Base-by-base conservation (phyloP, 30 jellyfish, hydroid and myxozoan species). In the Pelagia noctiluca region DNA sequence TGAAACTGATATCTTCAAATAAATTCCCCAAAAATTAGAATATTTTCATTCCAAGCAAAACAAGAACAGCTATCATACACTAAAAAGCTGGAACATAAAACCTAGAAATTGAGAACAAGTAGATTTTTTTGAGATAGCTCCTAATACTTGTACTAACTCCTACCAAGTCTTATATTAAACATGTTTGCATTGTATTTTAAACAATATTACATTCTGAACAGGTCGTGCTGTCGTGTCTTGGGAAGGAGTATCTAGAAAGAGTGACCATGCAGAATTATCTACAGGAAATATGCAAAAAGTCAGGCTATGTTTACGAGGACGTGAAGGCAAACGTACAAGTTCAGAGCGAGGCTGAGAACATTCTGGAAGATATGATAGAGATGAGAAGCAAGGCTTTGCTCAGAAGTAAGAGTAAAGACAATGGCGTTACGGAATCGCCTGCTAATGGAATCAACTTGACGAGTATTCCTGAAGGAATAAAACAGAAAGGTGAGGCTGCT, bases 171-270 rank as follows among this genome's bases (percentile, higher is more conserved):
- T n/a, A n/a, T n/a, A n/a, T n/a, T n/a, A n/a, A n/a, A n/a, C n/a
- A n/a, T n/a, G n/a, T n/a, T n/a, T n/a, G n/a, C n/a, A n/a, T n/a
- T n/a, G n/a, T n/a, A n/a, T n/a, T n/a, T n/a, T n/a, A n/a, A n/a
- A n/a, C n/a, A n/a, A n/a, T n/a, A n/a, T n/a, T n/a, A n/a, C n/a
- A n/a, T n/a, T n/a, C n/a, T n/a, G n/a, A n/a, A n/a, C n/a, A n/a
- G n/a, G 97, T 88, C 31, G 88, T 88, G 22, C 65, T 88, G 35
- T 88, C 97, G 2, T 88, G 97, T 62, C 93, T 88, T 0, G 97
- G 97, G 47, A 88, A 88, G 66, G 97, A 88, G 63, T 88, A 88
- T 64, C 70, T 79, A 3, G 97, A 88, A 67, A 70, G 97, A 36
- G 31, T 88, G 67, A 71, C 97, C 3, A 73, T 88, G 87, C 97